Evolutionary conservation across 1,140 invertebrate genomes (phyloP).

Genomic region (Cydia strobilella): DNA sequence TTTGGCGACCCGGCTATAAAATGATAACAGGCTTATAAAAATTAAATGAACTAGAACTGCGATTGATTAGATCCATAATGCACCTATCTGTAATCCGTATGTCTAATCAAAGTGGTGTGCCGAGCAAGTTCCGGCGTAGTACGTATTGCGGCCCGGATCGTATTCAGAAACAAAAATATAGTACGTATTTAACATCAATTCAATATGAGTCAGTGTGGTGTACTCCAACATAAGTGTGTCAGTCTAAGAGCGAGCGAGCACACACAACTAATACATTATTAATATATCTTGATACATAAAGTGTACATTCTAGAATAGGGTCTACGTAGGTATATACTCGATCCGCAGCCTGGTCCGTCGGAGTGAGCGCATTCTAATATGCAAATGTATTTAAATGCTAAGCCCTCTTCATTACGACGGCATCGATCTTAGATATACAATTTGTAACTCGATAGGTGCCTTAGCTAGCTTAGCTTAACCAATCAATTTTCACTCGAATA

Average conservation of each 20-base stretch:
- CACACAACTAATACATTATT: not conserved
- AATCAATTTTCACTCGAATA: constrained; percentile 54
- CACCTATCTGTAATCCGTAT: constrained; percentile 10
- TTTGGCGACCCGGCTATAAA: not conserved
- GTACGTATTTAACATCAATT: not conserved
- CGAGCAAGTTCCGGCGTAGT: constrained; percentile 9
- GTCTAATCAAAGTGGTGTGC: constrained; percentile 24
- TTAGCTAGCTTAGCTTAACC: constrained; percentile 53
- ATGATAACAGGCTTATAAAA: not conserved
- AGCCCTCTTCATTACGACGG: constrained; percentile 77
- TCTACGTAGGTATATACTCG: constrained; percentile 30
- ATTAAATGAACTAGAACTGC: not conserved
- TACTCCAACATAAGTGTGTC: not conserved
- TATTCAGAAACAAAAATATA: not conserved
- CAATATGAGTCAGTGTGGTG: not conserved
- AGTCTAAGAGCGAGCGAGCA: not conserved
- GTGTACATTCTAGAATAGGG: constrained; percentile 1
- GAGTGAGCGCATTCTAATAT: constrained; percentile 77
- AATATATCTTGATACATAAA: not conserved
- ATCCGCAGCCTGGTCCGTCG: constrained; percentile 43
- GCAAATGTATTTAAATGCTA: constrained; percentile 79
- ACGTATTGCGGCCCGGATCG: not conserved
- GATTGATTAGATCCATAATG: constrained; percentile 17
- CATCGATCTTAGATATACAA: constrained; percentile 79
- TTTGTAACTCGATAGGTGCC: constrained; percentile 75